These are phyloP conservation scores for Gadopsis bispinosus DNA, from an alignment of 2,797 vertebrate species.

Conservation along the genomic window DNA sequence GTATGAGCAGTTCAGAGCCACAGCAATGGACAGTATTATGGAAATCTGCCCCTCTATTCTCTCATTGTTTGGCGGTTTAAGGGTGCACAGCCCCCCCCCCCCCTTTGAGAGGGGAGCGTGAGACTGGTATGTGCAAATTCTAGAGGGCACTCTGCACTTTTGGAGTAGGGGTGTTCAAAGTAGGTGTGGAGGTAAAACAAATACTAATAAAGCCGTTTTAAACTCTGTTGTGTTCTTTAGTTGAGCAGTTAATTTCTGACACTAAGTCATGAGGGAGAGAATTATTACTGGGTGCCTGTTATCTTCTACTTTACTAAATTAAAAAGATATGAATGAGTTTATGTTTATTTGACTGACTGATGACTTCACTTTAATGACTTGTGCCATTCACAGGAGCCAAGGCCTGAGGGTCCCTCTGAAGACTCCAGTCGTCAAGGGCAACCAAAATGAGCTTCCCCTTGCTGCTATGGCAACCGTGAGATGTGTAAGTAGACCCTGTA, in stretches of 20 bases:
- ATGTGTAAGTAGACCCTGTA: constrained; percentile 57
- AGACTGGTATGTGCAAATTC: constrained; percentile 61
- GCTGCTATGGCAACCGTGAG: constrained; percentile 63
- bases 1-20: constrained; percentile 57
- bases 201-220: constrained; percentile 11
- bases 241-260: not conserved
- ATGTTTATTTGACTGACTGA: constrained; percentile 32
- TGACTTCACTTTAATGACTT: constrained; percentile 47
- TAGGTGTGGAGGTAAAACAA: constrained; percentile 36
- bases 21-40: constrained; percentile 76
- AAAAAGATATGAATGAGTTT: not conserved
- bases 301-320: not conserved
- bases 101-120: constrained; percentile 52
- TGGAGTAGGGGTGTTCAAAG: constrained; percentile 30
- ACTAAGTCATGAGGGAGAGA: not conserved
- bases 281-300: not conserved
- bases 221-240: not conserved
- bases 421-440: constrained; percentile 67
- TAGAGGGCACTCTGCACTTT: constrained; percentile 50
- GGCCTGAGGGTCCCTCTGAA: constrained; percentile 42
- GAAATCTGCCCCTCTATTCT: constrained; percentile 76
- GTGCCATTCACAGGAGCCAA: constrained; percentile 33
- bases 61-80: constrained; percentile 75
- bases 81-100: constrained; percentile 36
- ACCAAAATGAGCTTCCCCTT: constrained; percentile 54